Conservation (phyloP, 2,113 vertebrate genomes). For the Gymnobelideus leadbeateri region DNA sequence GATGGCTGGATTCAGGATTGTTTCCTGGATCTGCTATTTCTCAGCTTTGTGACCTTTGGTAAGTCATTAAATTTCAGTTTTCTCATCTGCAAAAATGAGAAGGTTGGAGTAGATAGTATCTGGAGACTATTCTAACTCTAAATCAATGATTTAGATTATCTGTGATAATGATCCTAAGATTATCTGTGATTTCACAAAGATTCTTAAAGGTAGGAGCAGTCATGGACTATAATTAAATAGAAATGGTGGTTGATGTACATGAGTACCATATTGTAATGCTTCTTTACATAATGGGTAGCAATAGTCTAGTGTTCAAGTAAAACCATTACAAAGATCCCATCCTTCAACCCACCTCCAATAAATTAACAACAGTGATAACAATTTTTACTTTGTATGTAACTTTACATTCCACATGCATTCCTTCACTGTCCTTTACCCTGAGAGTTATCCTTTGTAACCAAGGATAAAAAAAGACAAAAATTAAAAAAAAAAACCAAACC, state of each 20-base stretch:
- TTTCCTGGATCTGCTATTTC: neutral
- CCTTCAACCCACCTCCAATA: neutral
- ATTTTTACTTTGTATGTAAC: neutral
- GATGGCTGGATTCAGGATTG: neutral
- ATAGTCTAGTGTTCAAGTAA: neutral
- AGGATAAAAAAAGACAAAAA: neutral
- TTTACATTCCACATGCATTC: neutral
- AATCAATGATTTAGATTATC: too few species aligned
- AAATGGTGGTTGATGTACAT: neutral
- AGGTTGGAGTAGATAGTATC: neutral
- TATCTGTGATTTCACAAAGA: neutral
- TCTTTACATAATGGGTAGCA: neutral
- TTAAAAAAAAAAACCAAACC: neutral
- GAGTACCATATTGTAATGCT: neutral
- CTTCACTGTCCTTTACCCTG: too few species aligned
- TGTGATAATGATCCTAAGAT: neutral
- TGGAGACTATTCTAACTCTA: neutral
- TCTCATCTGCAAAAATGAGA: neutral
- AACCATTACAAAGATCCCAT: neutral
- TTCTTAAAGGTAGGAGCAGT: neutral
- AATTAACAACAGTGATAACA: neutral
- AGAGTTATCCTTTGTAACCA: neutral
- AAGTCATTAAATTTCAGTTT: neutral
- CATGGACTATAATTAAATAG: neutral
- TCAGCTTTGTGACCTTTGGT: neutral